Base-by-base conservation (phyloP, 2,888 invertebrate species). In the Aradus depressus region DNA sequence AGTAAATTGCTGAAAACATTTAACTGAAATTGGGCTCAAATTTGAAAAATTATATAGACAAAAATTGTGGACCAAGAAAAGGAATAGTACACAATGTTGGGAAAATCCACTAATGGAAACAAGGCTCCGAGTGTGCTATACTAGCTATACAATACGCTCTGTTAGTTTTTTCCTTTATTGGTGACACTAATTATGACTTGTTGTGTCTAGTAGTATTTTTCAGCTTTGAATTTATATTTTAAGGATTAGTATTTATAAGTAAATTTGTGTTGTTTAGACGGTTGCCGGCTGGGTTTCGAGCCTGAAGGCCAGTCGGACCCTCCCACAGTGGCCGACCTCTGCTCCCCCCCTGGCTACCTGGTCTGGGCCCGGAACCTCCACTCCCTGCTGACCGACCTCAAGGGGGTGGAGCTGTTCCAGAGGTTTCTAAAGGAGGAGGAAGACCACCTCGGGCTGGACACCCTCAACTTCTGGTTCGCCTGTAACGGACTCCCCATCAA, bases 381-480 rank as follows among this genome's bases (percentile, higher is more conserved):
- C 67, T 77, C 81, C 64, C 74, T 95, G 61, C 77, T 95, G 62
- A 81, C 85, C 38, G 93, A 95, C 72, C 79, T 81, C 60, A 88
- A 91, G 67, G 95, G 95, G 55, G 86, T 90, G 61, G 80, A 82
- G 55, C 73, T 91, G 65, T 93, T 92, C 73, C 81, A 83, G 68
- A 77, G 77, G 69, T 88, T 84, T 71, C 78, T 88, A 64, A 76
- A 80, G 67, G 79, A 81, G 62, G 87, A 88, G 68, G n/a, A n/a
- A n/a, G 84, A 83, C 14, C 63, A 79, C 76, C 58, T 76, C 64
- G 81, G 84, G 70, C 80, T 82, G 61, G 84, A 85, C 70, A 78
- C 85, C 49, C 77, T 90, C 64, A 81, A 85, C 70, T 95, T 95
- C 73, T 92, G 89, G 81, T 93, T 92, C 72, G 93, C 92, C 45